These are phyloP conservation scores for Myotis vivesi DNA, from an alignment of 2,797 vertebrate species.

Conservation along the genomic window DNA sequence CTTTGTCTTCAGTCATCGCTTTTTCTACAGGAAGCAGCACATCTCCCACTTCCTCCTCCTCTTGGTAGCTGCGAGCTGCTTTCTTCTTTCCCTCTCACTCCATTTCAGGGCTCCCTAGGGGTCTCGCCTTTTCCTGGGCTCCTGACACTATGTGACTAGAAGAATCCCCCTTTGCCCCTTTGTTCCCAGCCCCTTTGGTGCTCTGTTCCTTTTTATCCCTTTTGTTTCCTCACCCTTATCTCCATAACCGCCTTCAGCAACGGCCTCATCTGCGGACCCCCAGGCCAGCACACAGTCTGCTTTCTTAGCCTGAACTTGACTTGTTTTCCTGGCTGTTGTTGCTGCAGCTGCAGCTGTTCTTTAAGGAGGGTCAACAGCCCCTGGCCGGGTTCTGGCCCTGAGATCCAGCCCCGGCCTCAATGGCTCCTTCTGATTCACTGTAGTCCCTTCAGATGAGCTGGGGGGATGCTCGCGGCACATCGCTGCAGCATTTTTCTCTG, in stretches of 20 bases:
- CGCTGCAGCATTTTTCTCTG: background rate
- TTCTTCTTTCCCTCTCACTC: constrained; percentile 25
- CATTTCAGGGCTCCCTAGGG: constrained; percentile 11
- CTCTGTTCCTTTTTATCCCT: background rate
- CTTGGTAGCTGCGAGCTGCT: constrained; percentile 11
- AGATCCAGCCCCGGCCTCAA: background rate
- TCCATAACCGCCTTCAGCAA: background rate
- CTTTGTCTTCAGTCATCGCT: constrained; percentile 87
- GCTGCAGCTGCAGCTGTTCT: background rate
- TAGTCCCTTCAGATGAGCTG: background rate
- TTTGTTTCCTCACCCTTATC: background rate
- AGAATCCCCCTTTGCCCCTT: background rate
- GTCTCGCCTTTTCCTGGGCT: constrained; percentile 66
- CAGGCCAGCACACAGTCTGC: background rate
- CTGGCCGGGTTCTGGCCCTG: background rate
- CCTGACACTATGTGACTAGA: background rate
- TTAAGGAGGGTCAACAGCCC: background rate
- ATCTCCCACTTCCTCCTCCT: constrained; percentile 77
- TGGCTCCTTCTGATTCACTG: background rate
- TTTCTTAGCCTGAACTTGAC: background rate
- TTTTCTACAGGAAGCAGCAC: constrained; percentile 83
- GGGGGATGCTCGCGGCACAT: background rate
- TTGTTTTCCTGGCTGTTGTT: background rate
- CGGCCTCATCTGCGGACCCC: background rate
- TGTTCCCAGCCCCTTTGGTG: background rate